Percentiles rank a stretch among this genome's conserved stretches.
Conservation (phyloP, 2,888 invertebrate species). For the Andrena haemorrhoa region DNA sequence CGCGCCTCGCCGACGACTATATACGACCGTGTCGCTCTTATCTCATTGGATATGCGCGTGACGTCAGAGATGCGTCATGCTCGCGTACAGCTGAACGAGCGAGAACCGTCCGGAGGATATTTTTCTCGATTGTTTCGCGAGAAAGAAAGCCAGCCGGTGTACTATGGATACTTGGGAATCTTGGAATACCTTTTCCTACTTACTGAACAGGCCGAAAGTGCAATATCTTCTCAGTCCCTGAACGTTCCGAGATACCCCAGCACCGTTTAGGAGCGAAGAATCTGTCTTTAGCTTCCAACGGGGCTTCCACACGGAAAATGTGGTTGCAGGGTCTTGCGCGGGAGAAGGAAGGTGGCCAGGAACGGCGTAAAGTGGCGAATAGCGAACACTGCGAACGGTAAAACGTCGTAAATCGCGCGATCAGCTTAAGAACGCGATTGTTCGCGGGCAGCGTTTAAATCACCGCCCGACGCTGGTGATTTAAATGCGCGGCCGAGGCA, state of each 20-base stretch:
- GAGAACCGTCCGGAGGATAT: slow-evolving; percentile 40
- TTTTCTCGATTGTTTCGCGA: neutral
- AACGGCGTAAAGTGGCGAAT: neutral
- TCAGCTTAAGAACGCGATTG: slow-evolving; percentile 6
- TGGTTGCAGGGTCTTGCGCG: neutral
- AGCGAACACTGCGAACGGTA: neutral
- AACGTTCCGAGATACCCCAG: neutral
- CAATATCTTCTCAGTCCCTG: neutral
- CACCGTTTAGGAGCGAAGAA: neutral
- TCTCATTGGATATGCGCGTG: slow-evolving; percentile 76
- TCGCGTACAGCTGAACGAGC: slow-evolving; percentile 52
- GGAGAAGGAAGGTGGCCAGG: neutral
- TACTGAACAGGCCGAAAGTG: too few species aligned
- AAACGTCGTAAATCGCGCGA: neutral
- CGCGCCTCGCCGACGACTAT: slow-evolving; percentile 59
- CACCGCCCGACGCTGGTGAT: slow-evolving; percentile 57
- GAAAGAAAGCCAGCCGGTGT: neutral
- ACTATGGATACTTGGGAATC: neutral
- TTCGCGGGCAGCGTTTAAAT: slow-evolving; percentile 57
- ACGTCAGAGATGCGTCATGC: slow-evolving; percentile 78
- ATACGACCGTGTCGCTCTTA: slow-evolving; percentile 53
- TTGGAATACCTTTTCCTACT: neutral
- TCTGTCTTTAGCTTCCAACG: neutral
- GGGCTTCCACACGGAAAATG: neutral
- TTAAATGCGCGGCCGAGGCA: slow-evolving; percentile 63